Evolutionary conservation across 1,140 invertebrate genomes (phyloP).

Genomic region (Atta texana): DNA sequence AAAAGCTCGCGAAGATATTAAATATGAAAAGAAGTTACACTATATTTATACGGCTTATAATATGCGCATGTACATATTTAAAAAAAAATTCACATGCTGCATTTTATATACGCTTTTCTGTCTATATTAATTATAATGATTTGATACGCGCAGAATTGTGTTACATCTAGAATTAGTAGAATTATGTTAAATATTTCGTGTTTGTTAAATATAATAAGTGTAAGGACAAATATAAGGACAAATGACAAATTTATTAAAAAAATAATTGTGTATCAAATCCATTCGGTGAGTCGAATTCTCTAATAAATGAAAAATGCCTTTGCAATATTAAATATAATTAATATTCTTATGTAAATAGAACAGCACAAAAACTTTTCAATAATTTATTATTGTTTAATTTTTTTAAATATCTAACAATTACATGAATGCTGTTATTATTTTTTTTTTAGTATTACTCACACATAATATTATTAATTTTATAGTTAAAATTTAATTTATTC

Average conservation of each 20-base stretch:
- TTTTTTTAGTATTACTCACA: neutral
- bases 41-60: slow-evolving; percentile 23
- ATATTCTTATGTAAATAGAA: neutral
- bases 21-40: slow-evolving; percentile 43
- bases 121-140: slow-evolving; percentile 38
- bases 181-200: slow-evolving; percentile 38
- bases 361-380: neutral
- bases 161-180: neutral
- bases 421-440: neutral
- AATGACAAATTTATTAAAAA: slow-evolving; percentile 18
- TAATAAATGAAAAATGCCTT: slow-evolving; percentile 31
- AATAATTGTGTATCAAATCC: slow-evolving; percentile 23
- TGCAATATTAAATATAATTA: slow-evolving; percentile 26
- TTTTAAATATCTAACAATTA: neutral
- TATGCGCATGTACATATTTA: neutral
- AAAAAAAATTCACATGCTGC: slow-evolving; percentile 12
- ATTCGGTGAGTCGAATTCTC: neutral
- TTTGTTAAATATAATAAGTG: slow-evolving; percentile 3
- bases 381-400: neutral
- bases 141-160: slow-evolving; percentile 23
- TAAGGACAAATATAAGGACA: neutral
- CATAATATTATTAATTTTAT: neutral
- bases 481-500: neutral
- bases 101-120: slow-evolving; percentile 12
- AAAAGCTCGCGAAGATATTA: slow-evolving; percentile 34